These are phyloP conservation scores for Pollenia griseotomentosa DNA, from an alignment of 2,888 invertebrate genomes.

Conservation along the genomic window DNA sequence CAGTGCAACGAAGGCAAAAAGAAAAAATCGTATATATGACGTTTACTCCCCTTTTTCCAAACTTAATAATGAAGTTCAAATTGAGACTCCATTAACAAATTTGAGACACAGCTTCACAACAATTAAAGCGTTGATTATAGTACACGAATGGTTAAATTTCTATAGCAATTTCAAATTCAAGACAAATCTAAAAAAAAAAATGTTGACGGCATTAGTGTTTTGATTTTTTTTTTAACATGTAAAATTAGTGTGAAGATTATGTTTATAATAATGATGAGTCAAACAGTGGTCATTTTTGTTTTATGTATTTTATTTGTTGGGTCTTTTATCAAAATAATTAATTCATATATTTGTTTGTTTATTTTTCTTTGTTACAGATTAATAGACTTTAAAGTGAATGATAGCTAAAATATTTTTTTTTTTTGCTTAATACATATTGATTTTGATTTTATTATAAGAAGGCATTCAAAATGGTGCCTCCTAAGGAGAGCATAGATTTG, in stretches of 20 bases:
- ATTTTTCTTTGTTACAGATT: slow-evolving; percentile 60
- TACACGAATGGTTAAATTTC: slow-evolving; percentile 20
- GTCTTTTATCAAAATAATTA: slow-evolving; percentile 25
- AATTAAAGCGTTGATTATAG: slow-evolving; percentile 4
- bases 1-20: slow-evolving; percentile 47
- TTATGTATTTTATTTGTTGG: slow-evolving; percentile 14
- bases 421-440: slow-evolving; percentile 29
- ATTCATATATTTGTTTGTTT: slow-evolving; percentile 20
- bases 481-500: slow-evolving; percentile 96
- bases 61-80: slow-evolving; percentile 55
- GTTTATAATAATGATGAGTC: slow-evolving; percentile 62
- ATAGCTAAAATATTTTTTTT: slow-evolving; percentile 49
- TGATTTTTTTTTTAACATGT: neutral
- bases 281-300: slow-evolving; percentile 63
- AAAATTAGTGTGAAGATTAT: slow-evolving; percentile 27
- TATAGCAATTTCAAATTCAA: neutral
- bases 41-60: slow-evolving; percentile 75
- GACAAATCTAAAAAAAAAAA: neutral
- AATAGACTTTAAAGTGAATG: slow-evolving; percentile 49
- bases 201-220: neutral
- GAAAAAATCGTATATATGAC: slow-evolving; percentile 63
- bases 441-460: slow-evolving; percentile 43
- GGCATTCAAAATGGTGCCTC: slow-evolving; percentile 78
- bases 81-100: slow-evolving; percentile 64
- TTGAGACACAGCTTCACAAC: slow-evolving; percentile 39